A percentile compares a stretch with the other conserved stretches of the same genome.
Conservation (phyloP, 2,113 vertebrate species). For the Cacatua alba region DNA sequence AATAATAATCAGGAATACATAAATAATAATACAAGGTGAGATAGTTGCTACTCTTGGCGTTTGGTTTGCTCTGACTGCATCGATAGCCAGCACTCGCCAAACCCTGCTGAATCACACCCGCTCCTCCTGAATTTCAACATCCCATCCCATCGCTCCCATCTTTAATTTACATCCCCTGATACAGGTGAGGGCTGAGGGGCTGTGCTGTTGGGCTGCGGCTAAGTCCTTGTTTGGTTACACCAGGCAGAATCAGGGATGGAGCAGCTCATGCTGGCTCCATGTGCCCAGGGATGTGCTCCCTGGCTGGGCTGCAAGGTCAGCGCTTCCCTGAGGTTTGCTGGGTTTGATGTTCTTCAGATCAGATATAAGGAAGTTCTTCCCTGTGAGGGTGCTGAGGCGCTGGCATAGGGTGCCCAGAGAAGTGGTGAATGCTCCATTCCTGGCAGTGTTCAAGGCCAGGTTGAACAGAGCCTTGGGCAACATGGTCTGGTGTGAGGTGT, state of each 20-base stretch:
- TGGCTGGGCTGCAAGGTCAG: not conserved
- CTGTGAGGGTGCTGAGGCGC: not conserved
- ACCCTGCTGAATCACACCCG: not conserved
- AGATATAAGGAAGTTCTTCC: not conserved
- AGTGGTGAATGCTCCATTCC: not conserved
- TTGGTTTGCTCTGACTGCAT: not conserved
- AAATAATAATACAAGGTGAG: conserved; percentile 52
- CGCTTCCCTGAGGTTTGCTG: not conserved
- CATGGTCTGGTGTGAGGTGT: not conserved
- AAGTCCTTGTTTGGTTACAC: not conserved
- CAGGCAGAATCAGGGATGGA: not conserved
- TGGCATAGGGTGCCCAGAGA: not conserved
- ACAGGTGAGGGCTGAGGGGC: not conserved
- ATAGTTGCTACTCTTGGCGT: conserved; percentile 11
- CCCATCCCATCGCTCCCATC: not conserved
- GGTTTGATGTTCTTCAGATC: not conserved
- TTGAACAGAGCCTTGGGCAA: not conserved
- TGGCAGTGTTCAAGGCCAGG: not conserved
- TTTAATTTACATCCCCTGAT: not conserved
- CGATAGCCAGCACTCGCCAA: not conserved
- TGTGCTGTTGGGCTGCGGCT: not conserved
- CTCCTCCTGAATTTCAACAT: conserved; percentile 24
- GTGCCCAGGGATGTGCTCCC: not conserved
- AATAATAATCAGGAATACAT: conserved; percentile 53
- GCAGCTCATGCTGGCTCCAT: not conserved